Percentiles rank a stretch among this genome's conserved stretches.
These are phyloP conservation scores for Antheraea assamensis DNA, from an alignment of 2,888 invertebrate species.

Conservation along the genomic window DNA sequence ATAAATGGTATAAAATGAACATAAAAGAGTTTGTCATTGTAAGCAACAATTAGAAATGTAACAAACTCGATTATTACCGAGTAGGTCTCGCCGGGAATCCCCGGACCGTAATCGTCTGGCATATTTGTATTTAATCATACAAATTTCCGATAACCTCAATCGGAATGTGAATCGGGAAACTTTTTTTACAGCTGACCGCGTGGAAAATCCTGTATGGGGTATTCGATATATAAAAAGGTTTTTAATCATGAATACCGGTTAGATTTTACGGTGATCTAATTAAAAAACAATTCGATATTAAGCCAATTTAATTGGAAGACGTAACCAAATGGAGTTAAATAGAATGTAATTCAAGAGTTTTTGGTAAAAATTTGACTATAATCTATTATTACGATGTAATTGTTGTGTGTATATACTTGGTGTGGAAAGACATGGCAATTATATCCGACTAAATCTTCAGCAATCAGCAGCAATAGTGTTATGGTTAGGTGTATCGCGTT, in stretches of 20 bases:
- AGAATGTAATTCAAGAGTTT: neutral
- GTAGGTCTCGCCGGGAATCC: slow-evolving; percentile 22
- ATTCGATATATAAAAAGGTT: neutral
- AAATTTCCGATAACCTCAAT: slow-evolving; percentile 45
- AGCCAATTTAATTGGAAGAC: neutral
- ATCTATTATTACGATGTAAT: no score
- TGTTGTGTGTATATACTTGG: no score
- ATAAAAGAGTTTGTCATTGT: neutral
- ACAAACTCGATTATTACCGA: neutral
- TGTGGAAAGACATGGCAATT: no score
- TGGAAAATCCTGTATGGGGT: slow-evolving; percentile 43
- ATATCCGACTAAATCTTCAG: no score
- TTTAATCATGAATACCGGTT: neutral
- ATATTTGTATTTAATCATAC: slow-evolving; percentile 51
- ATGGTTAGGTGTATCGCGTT: no score
- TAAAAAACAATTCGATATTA: neutral
- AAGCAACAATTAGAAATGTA: neutral
- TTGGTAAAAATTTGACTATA: no score
- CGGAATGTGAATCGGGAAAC: slow-evolving; percentile 36
- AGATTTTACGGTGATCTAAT: neutral
- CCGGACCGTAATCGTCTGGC: slow-evolving; percentile 37
- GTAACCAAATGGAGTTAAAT: neutral
- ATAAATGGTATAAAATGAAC: neutral
- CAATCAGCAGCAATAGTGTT: no score
- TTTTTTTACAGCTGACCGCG: slow-evolving; percentile 45